Evolutionary conservation across 2,888 invertebrate species (phyloP).

Genomic region (Ophion ellenae): DNA sequence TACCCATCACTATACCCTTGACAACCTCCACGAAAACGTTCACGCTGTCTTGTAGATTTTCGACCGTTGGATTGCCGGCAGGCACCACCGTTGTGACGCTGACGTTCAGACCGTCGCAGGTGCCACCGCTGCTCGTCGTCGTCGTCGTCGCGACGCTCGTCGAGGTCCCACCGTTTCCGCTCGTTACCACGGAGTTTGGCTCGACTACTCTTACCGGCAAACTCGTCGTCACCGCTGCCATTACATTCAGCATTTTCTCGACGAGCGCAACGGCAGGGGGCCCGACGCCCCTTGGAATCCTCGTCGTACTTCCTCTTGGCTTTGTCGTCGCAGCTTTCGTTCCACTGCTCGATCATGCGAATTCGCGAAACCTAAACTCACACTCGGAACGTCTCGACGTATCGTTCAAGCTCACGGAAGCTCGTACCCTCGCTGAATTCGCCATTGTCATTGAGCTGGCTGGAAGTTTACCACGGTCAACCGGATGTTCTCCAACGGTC

Average conservation of each 20-base stretch:
- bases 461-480: neutral
- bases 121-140: constrained; percentile 65
- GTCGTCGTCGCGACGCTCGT: constrained; percentile 66
- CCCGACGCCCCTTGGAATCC: constrained; percentile 27
- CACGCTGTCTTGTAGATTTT: constrained; percentile 79
- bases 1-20: constrained; percentile 92
- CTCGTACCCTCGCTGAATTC: neutral
- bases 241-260: constrained; percentile 78
- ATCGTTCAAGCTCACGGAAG: constrained; percentile 10
- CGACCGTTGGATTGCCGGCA: constrained; percentile 79
- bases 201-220: constrained; percentile 76
- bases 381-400: constrained; percentile 47
- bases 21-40: constrained; percentile 85
- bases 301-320: constrained; percentile 10
- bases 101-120: constrained; percentile 71
- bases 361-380: constrained; percentile 31
- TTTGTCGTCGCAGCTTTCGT: neutral
- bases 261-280: constrained; percentile 53
- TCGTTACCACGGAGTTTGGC: constrained; percentile 66
- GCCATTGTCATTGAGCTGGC: neutral
- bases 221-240: constrained; percentile 79
- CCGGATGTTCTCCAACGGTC: neutral
- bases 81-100: constrained; percentile 74
- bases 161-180: constrained; percentile 65
- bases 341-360: constrained; percentile 59